Base-by-base conservation (phyloP, 2,888 invertebrate species). In the Cyrtodaria siliqua region DNA sequence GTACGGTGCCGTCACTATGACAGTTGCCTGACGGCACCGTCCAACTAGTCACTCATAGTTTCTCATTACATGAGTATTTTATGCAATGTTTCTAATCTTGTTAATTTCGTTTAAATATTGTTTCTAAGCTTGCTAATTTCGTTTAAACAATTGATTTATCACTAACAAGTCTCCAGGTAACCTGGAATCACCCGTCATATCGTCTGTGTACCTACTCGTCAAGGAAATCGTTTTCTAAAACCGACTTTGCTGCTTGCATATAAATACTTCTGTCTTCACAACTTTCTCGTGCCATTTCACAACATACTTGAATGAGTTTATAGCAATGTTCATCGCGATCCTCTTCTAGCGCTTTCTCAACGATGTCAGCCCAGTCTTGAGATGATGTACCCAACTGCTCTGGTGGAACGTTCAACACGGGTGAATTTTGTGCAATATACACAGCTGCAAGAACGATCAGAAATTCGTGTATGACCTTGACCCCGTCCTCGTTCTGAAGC, bases 261-360 rank as follows among this genome's bases (percentile, higher is more conserved):
- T 60, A 76, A 16, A 76, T 23, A 6, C 61, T 62, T 1, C 56
- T 47, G 26, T 55, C 49, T 23, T 76, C 52, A 16, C 47, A 60
- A 27, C 55, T 56, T 24, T 71, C 62, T 40, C 49, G 49, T 2
- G 44, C 66, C 66, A 68, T 70, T n/a, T 82, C 79, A 27, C 60
- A 49, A 18, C 69, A 73, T 2, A 82, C 79, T 49, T 82, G 82
- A 20, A 82, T 66, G 2, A 82, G 62, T 29, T 82, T 82, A 47
- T 68, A 82, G 16, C 71, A 55, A 33, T 82, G 82, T 40, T 82
- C 82, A 42, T 82, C 82, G 12, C 63, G 23, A 26, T 70, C 69
- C 14, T 16, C 50, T 12, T 49, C 60, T 8, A 73, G n/a, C 12
- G 62, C 40, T 24, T n/a, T 47, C 24, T 47, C 47, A 12, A 82